phyloP scores from a whole-genome alignment of 2,797 vertebrate species.

The Oreochromis mossambicus region DNA sequence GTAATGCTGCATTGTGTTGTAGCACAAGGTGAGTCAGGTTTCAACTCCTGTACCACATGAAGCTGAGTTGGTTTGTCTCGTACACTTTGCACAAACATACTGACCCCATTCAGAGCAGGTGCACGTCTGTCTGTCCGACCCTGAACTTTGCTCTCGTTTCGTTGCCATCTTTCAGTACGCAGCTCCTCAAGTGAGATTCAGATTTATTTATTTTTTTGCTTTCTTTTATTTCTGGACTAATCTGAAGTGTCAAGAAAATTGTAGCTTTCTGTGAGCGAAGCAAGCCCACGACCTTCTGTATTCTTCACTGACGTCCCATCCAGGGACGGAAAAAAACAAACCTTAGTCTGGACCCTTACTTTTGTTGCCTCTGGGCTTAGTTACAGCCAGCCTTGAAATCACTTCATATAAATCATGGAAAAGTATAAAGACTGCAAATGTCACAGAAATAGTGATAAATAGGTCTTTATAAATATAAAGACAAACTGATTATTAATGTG shows the following conservation, averaged over 20 bases:
- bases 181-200: neutral
- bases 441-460: neutral
- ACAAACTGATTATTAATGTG: neutral
- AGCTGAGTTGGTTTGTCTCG: neutral
- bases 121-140: neutral
- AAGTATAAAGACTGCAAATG: neutral
- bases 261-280: neutral
- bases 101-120: neutral
- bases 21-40: neutral
- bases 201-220: neutral
- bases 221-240: neutral
- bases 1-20: neutral
- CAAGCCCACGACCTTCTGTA: neutral
- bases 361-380: neutral
- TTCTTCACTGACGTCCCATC: neutral
- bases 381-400: neutral
- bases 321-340: neutral
- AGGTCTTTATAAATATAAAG: neutral
- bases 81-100: neutral
- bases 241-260: neutral
- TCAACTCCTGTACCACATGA: neutral
- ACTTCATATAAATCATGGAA: neutral
- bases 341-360: neutral
- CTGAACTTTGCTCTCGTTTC: neutral
- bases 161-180: neutral